A percentile compares a stretch with the other conserved stretches of the same genome.
Conservation (phyloP, 2,888 invertebrate species). For the Dorcus hopei region DNA sequence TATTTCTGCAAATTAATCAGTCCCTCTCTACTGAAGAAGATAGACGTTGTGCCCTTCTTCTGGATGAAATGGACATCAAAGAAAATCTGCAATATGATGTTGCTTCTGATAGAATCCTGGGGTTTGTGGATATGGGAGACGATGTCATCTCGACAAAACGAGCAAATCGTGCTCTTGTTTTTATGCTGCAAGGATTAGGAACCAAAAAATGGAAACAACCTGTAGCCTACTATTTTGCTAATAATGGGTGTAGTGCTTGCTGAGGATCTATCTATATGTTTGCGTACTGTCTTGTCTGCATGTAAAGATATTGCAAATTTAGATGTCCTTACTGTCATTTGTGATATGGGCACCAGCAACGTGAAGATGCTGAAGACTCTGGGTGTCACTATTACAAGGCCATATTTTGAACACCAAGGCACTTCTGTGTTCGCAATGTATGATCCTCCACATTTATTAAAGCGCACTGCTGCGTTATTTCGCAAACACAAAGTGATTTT, state of each 20-base stretch:
- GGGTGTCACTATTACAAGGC: constrained; percentile 3
- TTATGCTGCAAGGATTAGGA: constrained; percentile 5
- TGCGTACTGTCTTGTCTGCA: not conserved
- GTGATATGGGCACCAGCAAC: constrained; percentile 7
- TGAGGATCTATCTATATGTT: not conserved
- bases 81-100: too few relatives aligned
- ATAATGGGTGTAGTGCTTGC: constrained; percentile 5
- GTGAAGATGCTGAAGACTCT: constrained; percentile 3
- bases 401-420: not conserved
- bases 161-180: constrained; percentile 5
- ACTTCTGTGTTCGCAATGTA: constrained; percentile 13
- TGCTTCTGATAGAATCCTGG: not conserved
- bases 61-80: too few relatives aligned
- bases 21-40: too few relatives aligned
- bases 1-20: too few relatives aligned
- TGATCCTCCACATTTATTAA: constrained; percentile 20
- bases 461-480: constrained; percentile 18
- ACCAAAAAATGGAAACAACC: constrained; percentile 7
- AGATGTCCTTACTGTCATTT: constrained; percentile 3
- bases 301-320: not conserved
- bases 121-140: constrained; percentile 1
- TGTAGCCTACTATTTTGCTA: constrained; percentile 6
- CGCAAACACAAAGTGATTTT: constrained; percentile 19
- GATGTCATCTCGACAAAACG: not conserved
- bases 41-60: too few relatives aligned